Percentiles rank a stretch among this genome's conserved stretches.
Evolutionary conservation across 2,113 vertebrate genomes (phyloP).

Genomic region (Zapus hudsonius): DNA sequence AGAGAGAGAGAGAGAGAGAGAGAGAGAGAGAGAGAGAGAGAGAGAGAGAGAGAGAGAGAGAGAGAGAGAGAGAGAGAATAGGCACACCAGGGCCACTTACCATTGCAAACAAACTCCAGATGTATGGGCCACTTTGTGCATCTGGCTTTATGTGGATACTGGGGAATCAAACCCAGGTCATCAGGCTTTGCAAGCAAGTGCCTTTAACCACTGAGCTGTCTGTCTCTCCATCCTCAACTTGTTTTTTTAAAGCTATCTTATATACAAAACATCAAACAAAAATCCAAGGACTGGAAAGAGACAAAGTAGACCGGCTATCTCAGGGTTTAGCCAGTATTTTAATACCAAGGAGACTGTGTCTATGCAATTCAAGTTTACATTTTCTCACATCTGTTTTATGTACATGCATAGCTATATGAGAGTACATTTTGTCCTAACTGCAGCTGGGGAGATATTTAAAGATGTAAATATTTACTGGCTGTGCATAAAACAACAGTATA

Average conservation of each 20-base stretch:
- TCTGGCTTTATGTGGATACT: too few relatives aligned
- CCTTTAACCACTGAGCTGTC: too few relatives aligned
- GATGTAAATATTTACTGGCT: slow-evolving; percentile 63
- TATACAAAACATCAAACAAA: neutral
- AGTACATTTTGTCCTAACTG: slow-evolving; percentile 48
- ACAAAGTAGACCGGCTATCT: neutral
- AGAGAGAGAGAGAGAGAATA: too few relatives aligned
- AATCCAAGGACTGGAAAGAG: neutral
- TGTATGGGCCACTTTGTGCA: too few relatives aligned
- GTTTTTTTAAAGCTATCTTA: neutral
- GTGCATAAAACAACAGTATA: neutral
- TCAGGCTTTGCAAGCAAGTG: too few relatives aligned
- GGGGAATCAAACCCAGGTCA: too few relatives aligned
- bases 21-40: neutral
- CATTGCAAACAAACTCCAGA: too few relatives aligned
- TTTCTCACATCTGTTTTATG: slow-evolving; percentile 52
- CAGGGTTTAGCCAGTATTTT: neutral
- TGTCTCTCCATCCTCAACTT: too few relatives aligned
- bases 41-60: too few relatives aligned
- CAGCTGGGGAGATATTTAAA: slow-evolving; percentile 33
- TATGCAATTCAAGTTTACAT: neutral
- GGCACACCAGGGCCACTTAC: too few relatives aligned
- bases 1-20: neutral
- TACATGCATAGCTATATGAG: neutral
- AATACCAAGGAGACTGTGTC: neutral